phyloP scores from a whole-genome alignment of 1,140 invertebrate genomes.

The Ruditapes philippinarum region DNA sequence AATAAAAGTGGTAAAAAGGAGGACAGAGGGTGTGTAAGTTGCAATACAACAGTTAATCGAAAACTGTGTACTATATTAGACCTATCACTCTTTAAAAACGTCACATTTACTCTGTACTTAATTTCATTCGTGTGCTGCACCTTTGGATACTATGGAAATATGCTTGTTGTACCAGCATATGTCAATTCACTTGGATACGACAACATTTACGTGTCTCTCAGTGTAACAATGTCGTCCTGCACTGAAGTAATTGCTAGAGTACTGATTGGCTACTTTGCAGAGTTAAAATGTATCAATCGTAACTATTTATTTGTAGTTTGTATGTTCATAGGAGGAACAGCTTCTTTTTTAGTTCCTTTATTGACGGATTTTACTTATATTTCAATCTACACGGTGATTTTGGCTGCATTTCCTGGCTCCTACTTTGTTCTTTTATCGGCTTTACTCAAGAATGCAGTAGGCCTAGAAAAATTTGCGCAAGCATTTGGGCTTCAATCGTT shows the following conservation, averaged over 20 bases:
- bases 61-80: not conserved
- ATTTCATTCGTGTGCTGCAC: not conserved
- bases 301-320: constrained; percentile 5
- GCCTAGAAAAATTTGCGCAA: constrained; percentile 22
- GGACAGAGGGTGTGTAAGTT: no score
- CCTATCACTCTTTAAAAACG: constrained; percentile 34
- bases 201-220: not conserved
- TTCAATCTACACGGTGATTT: not conserved
- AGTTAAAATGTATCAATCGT: not conserved
- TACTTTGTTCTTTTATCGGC: not conserved
- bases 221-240: constrained; percentile 10
- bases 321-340: constrained; percentile 21
- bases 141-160: constrained; percentile 25
- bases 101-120: constrained; percentile 6
- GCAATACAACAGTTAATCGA: no score
- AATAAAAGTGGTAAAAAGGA: no score
- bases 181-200: constrained; percentile 28
- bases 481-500: constrained; percentile 31
- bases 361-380: constrained; percentile 27
- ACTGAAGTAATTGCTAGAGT: constrained; percentile 18
- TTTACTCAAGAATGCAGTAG: constrained; percentile 15
- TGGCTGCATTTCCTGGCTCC: constrained; percentile 42
- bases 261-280: constrained; percentile 36
- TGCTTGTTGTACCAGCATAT: not conserved
- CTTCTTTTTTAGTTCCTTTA: constrained; percentile 8